These are phyloP conservation scores for Cirrhinus molitorella DNA, from an alignment of 2,797 vertebrate genomes.

Conservation along the genomic window DNA sequence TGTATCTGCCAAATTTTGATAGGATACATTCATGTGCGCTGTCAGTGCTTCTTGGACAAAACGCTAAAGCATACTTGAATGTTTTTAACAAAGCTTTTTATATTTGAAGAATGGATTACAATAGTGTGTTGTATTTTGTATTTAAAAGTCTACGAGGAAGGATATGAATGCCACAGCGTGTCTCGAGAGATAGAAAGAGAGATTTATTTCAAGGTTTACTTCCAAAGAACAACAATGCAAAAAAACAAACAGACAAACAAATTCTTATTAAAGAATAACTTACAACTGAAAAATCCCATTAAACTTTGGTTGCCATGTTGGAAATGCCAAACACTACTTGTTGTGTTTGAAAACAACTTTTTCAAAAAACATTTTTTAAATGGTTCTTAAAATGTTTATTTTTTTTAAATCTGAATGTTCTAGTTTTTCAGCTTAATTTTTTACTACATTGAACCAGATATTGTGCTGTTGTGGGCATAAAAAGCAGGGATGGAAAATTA, in stretches of 20 bases:
- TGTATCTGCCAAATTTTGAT: conserved; percentile 19
- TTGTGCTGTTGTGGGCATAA: neutral
- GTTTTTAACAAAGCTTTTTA: neutral
- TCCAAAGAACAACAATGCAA: conserved; percentile 16
- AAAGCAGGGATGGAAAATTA: neutral
- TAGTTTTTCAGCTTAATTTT: neutral
- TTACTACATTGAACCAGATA: neutral
- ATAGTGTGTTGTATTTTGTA: neutral
- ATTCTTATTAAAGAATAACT: neutral
- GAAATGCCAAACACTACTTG: neutral
- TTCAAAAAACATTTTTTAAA: neutral
- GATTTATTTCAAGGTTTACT: conserved; percentile 9
- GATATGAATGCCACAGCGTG: neutral
- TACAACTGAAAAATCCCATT: neutral
- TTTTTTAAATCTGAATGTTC: neutral
- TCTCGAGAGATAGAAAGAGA: neutral
- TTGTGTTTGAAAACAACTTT: no score
- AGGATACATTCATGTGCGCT: neutral
- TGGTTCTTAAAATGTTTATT: neutral
- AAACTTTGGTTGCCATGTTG: neutral
- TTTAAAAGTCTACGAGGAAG: neutral
- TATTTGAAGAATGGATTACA: neutral
- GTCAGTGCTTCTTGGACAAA: neutral
- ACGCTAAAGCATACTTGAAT: conserved; percentile 39
- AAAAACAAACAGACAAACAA: neutral